phyloP scores from a whole-genome alignment of 1,140 invertebrate species.

The Phocides pigmalion region DNA sequence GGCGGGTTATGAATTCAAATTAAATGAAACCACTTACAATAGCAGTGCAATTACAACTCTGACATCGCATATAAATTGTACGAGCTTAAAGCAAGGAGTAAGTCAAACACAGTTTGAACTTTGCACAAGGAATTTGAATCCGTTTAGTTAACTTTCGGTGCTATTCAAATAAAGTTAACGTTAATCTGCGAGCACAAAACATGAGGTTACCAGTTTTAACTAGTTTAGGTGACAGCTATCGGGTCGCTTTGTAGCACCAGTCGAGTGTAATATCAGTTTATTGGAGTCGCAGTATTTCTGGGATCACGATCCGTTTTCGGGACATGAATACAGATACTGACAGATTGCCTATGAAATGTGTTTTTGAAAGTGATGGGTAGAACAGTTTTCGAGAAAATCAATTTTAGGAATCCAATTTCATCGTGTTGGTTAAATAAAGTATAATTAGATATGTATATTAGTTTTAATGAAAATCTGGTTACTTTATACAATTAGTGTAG shows the following conservation, averaged over 20 bases:
- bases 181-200: constrained; percentile 18
- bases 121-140: constrained; percentile 27
- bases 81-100: constrained; percentile 11
- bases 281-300: constrained; percentile 29
- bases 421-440: neutral
- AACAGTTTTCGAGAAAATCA: no score
- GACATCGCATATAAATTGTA: constrained; percentile 6
- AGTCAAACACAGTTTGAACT: constrained; percentile 23
- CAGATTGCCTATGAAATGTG: constrained; percentile 7
- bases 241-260: constrained; percentile 2
- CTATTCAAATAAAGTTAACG: constrained; percentile 29
- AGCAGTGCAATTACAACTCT: constrained; percentile 14
- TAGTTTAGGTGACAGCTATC: constrained; percentile 4
- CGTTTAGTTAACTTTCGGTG: constrained; percentile 25
- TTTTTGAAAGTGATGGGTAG: neutral
- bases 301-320: constrained; percentile 21
- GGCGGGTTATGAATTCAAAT: neutral
- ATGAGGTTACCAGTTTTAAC: constrained; percentile 12
- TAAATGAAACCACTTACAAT: neutral
- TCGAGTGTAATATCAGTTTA: constrained; percentile 38
- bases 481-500: no score
- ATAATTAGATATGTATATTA: no score
- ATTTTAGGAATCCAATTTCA: neutral
- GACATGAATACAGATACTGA: constrained; percentile 37
- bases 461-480: neutral